These are phyloP conservation scores for Kryphioiulus occultus DNA, from an alignment of 2,888 invertebrate genomes.

Conservation along the genomic window DNA sequence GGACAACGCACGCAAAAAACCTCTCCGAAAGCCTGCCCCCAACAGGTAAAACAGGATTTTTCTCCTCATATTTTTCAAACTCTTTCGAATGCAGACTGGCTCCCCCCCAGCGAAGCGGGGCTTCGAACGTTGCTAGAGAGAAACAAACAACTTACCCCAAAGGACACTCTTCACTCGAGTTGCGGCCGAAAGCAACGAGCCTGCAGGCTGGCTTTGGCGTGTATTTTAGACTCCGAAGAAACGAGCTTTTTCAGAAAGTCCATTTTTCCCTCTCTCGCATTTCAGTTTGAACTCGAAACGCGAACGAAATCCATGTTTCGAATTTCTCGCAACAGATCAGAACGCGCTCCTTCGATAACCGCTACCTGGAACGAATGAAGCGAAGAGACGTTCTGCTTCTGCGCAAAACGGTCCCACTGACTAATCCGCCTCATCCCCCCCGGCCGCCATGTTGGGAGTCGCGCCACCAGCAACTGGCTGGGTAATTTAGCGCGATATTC, in stretches of 20 bases:
- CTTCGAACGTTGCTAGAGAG: not conserved
- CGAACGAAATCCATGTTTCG: conserved; percentile 1
- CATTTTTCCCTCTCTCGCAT: not conserved
- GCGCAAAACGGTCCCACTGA: not conserved
- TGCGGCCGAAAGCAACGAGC: not conserved
- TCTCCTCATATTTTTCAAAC: not conserved
- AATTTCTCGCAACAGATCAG: not conserved
- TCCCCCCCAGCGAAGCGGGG: not conserved
- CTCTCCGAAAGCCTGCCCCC: not conserved
- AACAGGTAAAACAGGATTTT: conserved; percentile 21
- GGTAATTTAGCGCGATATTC: too few species aligned
- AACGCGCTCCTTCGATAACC: not conserved
- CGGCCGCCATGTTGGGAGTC: not conserved
- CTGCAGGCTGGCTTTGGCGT: not conserved
- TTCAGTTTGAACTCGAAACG: not conserved
- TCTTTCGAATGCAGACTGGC: not conserved
- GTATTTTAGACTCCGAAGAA: not conserved
- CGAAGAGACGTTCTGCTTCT: not conserved
- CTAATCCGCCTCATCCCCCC: too few species aligned
- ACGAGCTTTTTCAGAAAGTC: not conserved
- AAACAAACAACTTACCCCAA: not conserved
- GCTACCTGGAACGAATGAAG: not conserved
- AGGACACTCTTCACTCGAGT: not conserved
- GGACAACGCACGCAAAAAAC: conserved; percentile 16
- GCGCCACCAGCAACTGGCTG: too few species aligned